Base-by-base conservation (phyloP, 2,113 vertebrate genomes). In the Leucopsar rothschildi region DNA sequence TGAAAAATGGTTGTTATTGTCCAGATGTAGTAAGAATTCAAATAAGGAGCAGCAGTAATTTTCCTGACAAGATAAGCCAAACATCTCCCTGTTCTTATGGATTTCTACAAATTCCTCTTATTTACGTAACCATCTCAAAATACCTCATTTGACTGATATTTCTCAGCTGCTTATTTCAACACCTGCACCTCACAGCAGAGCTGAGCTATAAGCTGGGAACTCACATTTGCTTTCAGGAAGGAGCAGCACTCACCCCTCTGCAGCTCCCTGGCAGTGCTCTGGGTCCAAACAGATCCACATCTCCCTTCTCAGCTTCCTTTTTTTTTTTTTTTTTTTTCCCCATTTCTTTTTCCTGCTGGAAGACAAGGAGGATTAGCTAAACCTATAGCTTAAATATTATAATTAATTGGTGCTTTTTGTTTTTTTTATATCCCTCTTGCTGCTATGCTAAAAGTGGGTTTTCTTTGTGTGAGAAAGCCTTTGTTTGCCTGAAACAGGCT, bases 401-500 rank as follows among this genome's bases (percentile, higher is more conserved):
- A 93, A 90, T 86, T 59, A 81, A 52, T 73, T 16, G 11, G 6
- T 56, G 66, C 7, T 25, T 77, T 89, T 70, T 21, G 3, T 27
- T 80, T 56, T 70, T 80, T 70, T 73, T 20, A 29, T 45, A 10
- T 40, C 17, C 56, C 56, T 86, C 70, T 79, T 92, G 76, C 71
- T 78, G 69, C 57, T 44, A 7, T 20, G 44, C 52, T 88, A 63
- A 39, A 90, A 94, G 73, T 22, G 44, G 18, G 5, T 35, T 91
- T 90, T 55, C 64, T 89, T 75, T 86, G 37, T 71, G 69, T 82
- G 35, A 83, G 81, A 86, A 88, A 90, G 73, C 39, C 85, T 88
- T 84, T 95, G 89, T 91, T 92, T 79, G 24, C 52, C 60, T 94
- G 82, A 83, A 95, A 82, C 23, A 66, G 57, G 29, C 25, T 88